Conservation (phyloP, 2,797 vertebrate species). For the Semotilus atromaculatus region DNA sequence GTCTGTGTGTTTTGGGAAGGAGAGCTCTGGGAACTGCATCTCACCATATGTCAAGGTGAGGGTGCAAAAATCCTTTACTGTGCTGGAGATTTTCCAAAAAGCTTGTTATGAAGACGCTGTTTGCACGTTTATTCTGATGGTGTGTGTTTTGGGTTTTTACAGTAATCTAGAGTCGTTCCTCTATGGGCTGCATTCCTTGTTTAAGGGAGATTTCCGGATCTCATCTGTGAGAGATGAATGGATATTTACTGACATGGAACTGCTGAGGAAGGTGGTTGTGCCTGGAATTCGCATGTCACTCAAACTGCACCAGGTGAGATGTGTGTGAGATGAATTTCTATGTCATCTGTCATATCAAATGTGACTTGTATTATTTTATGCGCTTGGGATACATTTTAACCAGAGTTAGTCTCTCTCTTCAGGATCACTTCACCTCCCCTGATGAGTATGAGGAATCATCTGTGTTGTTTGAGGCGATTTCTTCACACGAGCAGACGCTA, state of each 20-base stretch:
- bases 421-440: conserved; percentile 99
- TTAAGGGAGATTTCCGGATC: conserved; percentile 99
- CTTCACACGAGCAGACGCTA: conserved; percentile 90
- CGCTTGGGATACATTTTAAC: neutral
- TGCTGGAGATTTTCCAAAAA: neutral
- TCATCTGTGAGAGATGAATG: conserved; percentile 97
- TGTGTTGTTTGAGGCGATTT: conserved; percentile 95
- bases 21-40: conserved; percentile 96
- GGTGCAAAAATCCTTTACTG: neutral
- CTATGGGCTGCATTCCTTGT: conserved; percentile 95
- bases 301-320: conserved; percentile 93
- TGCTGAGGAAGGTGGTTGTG: conserved; percentile 96
- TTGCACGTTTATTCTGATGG: neutral
- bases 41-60: conserved; percentile 98
- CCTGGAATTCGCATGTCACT: conserved; percentile 98
- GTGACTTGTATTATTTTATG: neutral
- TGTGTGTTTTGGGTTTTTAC: conserved; percentile 43
- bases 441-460: conserved; percentile 97
- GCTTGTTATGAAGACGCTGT: neutral
- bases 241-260: conserved; percentile 99
- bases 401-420: conserved; percentile 7
- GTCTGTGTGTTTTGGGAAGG: conserved; percentile 94
- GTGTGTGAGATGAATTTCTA: neutral
- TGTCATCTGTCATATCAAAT: neutral
- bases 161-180: conserved; percentile 98